These are phyloP conservation scores for Malacosoma neustria DNA, from an alignment of 2,888 invertebrate genomes.

Conservation along the genomic window DNA sequence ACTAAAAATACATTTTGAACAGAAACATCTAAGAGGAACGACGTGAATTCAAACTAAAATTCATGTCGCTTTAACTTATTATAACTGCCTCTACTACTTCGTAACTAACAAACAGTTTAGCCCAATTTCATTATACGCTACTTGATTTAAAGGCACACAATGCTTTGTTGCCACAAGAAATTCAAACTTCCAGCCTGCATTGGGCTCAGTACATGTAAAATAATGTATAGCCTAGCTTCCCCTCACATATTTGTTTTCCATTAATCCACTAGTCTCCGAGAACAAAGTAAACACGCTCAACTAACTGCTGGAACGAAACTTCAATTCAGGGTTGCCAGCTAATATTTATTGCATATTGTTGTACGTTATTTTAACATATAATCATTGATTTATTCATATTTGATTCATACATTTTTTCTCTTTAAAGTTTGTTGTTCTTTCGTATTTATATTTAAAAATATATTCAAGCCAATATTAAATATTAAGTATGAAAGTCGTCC, in stretches of 20 bases:
- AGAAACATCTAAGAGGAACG: too few species aligned
- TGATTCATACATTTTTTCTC: too few species aligned
- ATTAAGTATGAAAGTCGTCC: too few species aligned
- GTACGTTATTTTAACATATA: too few species aligned
- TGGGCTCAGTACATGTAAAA: conserved; percentile 14
- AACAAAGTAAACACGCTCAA: conserved; percentile 24
- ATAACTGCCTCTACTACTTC: neutral
- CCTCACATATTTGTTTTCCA: conserved; percentile 34
- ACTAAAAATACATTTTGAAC: too few species aligned
- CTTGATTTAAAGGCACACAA: neutral
- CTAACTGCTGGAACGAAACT: conserved; percentile 7
- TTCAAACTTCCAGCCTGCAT: conserved; percentile 14
- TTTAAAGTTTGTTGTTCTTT: too few species aligned
- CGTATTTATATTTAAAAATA: too few species aligned
- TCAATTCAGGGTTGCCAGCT: neutral
- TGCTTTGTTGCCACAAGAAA: conserved; percentile 11
- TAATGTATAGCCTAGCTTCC: conserved; percentile 17
- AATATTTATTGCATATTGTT: too few species aligned
- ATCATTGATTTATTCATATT: too few species aligned
- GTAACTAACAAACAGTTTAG: neutral
- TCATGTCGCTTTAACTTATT: too few species aligned
- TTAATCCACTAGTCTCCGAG: conserved; percentile 32
- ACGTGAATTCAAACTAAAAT: too few species aligned
- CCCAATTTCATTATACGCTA: neutral
- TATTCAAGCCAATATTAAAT: too few species aligned